Conservation (phyloP, 2,888 invertebrate species). For the Trisateles emortualis region DNA sequence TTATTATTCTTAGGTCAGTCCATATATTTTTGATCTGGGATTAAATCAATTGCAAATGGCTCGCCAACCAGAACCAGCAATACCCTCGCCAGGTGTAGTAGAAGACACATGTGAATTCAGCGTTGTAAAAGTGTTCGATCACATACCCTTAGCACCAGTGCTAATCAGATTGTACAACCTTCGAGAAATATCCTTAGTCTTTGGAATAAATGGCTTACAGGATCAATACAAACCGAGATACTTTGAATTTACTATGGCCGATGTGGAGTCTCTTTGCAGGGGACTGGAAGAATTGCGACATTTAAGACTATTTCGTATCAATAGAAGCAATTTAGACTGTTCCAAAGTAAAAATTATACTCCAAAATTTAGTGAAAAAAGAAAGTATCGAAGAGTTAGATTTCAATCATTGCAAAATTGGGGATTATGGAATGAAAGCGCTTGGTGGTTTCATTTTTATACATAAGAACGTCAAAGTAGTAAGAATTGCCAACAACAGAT, state of each 20-base stretch:
- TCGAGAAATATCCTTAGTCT: conserved; percentile 78
- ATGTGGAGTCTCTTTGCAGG: conserved; percentile 86
- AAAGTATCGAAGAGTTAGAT: conserved; percentile 86
- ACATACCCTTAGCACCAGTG: conserved; percentile 87
- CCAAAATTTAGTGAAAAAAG: conserved; percentile 81
- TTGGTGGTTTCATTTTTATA: conserved; percentile 85
- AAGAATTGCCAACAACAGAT: conserved; percentile 85
- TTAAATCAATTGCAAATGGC: conserved; percentile 85
- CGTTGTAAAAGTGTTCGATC: conserved; percentile 79
- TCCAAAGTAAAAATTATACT: conserved; percentile 86
- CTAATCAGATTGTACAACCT: conserved; percentile 83
- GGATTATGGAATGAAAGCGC: conserved; percentile 88
- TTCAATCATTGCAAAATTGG: conserved; percentile 89
- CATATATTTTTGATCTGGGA: conserved; percentile 81
- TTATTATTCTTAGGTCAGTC: conserved; percentile 67
- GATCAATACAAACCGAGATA: conserved; percentile 86
- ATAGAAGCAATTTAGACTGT: conserved; percentile 87
- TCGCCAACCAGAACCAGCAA: conserved; percentile 76
- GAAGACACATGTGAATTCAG: conserved; percentile 75
- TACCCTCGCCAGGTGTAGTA: conserved; percentile 61
- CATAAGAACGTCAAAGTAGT: conserved; percentile 81
- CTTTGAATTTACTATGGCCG: conserved; percentile 87
- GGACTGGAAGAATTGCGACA: conserved; percentile 79
- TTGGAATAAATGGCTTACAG: conserved; percentile 77
- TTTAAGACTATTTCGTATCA: conserved; percentile 85